phyloP scores from a whole-genome alignment of 1,140 invertebrate species.

The Pachypsylla venusta region DNA sequence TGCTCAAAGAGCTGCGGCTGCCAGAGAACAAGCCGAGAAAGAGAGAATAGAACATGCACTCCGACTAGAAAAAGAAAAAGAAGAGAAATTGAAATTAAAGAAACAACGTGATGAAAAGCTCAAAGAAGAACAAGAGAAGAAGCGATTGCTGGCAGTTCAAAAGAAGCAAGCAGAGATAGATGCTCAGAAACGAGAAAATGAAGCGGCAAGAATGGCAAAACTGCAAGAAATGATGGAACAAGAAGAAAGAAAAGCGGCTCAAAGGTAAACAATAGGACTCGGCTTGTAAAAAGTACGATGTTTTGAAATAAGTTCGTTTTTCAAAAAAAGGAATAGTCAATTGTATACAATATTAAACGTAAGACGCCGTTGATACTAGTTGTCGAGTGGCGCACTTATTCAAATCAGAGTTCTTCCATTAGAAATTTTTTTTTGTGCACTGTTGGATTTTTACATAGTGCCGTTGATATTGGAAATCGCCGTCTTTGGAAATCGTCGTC shows the following conservation, averaged over 20 bases:
- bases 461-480: no score
- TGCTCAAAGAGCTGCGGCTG: background rate
- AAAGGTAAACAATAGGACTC: no score
- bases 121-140: background rate
- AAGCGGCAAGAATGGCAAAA: background rate
- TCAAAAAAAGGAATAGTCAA: no score
- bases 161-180: background rate
- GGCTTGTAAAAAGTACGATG: no score
- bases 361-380: no score
- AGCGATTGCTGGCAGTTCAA: background rate
- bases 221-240: constrained; percentile 3
- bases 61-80: background rate
- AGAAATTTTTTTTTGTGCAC: no score
- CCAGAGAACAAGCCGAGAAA: background rate
- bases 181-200: background rate
- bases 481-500: no score
- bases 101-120: background rate
- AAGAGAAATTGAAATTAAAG: background rate
- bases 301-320: no score
- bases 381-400: no score
- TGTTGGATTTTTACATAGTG: no score
- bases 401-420: no score
- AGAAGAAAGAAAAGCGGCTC: background rate
- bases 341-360: no score
- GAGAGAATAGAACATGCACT: background rate